These are phyloP conservation scores for Physocephala rufipes DNA, from an alignment of 2,888 invertebrate genomes.

Conservation along the genomic window DNA sequence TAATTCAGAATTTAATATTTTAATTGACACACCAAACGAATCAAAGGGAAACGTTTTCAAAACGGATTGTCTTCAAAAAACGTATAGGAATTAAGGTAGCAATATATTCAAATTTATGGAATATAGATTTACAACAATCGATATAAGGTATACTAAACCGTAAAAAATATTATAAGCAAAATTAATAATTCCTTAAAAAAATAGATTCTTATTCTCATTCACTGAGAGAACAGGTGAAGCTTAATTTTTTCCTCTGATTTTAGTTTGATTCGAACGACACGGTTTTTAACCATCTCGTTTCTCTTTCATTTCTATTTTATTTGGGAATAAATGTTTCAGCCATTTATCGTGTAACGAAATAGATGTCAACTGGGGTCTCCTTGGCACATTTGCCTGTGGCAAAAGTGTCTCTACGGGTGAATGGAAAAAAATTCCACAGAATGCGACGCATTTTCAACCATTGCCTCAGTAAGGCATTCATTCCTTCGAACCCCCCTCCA, in stretches of 20 bases:
- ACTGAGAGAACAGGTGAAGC: neutral
- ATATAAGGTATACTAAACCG: no score
- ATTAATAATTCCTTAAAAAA: neutral
- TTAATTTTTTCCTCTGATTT: neutral
- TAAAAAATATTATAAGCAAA: neutral
- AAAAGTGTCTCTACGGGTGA: constrained; percentile 47
- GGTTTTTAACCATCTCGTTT: neutral
- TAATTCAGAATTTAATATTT: neutral
- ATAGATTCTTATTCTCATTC: neutral
- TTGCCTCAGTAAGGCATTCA: neutral
- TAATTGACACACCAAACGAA: neutral
- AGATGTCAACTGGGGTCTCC: constrained; percentile 31
- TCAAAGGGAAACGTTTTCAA: neutral
- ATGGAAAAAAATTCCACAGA: constrained; percentile 49
- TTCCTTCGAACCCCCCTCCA: neutral
- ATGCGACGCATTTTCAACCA: neutral
- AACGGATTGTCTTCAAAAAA: neutral
- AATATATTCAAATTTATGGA: no score
- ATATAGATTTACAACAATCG: no score
- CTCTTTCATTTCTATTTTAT: neutral
- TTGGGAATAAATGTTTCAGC: neutral
- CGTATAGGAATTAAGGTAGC: neutral
- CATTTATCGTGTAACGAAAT: constrained; percentile 28
- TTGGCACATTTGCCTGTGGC: constrained; percentile 36
- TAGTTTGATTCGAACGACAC: neutral